A percentile compares a stretch with the other conserved stretches of the same genome.
phyloP scores from a whole-genome alignment of 2,797 vertebrate genomes.

The Pangasius macronema region DNA sequence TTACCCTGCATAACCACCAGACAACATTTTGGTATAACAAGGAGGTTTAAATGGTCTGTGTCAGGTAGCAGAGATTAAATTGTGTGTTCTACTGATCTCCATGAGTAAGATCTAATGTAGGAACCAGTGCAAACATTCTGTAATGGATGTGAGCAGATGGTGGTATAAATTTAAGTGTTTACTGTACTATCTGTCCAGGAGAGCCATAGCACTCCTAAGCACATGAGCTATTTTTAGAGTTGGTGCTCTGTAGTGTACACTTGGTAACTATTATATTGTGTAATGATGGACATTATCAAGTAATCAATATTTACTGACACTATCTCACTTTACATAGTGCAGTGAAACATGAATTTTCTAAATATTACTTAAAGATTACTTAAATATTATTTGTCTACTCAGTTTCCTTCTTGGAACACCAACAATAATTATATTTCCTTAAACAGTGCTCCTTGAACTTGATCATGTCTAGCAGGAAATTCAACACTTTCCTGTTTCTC shows the following conservation, averaged over 20 bases:
- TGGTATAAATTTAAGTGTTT: conserved; percentile 57
- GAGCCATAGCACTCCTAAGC: conserved; percentile 7
- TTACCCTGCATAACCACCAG: not conserved
- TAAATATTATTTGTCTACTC: not conserved
- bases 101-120: conserved; percentile 36
- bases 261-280: not conserved
- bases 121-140: conserved; percentile 62
- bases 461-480: not conserved
- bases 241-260: not conserved
- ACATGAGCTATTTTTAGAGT: conserved; percentile 9
- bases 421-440: not conserved
- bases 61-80: not conserved
- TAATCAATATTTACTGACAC: conserved; percentile 15
- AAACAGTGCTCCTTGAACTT: not conserved
- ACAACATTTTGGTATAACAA: not conserved
- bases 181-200: conserved; percentile 51
- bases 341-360: not conserved
- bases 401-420: not conserved
- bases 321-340: not conserved
- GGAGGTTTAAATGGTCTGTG: not conserved
- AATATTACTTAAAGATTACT: not conserved
- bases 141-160: conserved; percentile 70
- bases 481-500: conserved; percentile 35
- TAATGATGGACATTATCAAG: not conserved
- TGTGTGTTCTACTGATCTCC: not conserved